Percentiles rank a stretch among this genome's conserved stretches.
These are phyloP conservation scores for Lynx canadensis DNA, from an alignment of 2,113 vertebrate genomes.

Conservation along the genomic window DNA sequence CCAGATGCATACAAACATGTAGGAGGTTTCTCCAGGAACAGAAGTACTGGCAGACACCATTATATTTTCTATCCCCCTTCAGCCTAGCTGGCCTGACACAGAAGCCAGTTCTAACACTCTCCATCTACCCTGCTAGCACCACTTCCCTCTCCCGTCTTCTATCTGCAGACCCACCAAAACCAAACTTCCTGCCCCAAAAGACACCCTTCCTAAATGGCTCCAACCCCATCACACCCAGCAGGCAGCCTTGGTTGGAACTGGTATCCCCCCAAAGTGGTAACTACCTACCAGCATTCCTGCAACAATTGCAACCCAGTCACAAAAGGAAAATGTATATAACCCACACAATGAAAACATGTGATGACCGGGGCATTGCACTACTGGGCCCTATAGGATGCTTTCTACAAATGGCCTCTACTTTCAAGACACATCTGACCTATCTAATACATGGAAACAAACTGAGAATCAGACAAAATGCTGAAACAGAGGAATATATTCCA, in stretches of 20 bases:
- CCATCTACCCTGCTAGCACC: background rate
- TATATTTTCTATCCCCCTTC: background rate
- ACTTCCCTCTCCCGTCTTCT: background rate
- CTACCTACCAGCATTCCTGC: background rate
- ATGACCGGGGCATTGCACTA: background rate
- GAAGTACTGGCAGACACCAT: background rate
- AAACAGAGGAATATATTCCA: background rate
- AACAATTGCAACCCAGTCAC: background rate
- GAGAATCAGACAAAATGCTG: background rate
- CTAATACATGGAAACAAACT: background rate
- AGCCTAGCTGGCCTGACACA: background rate
- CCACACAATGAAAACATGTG: background rate
- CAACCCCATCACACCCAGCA: background rate
- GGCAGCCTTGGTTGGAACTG: background rate
- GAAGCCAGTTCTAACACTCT: background rate
- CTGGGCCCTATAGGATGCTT: background rate
- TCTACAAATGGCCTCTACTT: background rate
- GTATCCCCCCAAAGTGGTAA: background rate
- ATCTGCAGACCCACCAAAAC: background rate
- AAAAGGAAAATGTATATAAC: background rate
- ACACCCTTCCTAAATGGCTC: background rate
- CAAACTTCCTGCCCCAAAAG: background rate
- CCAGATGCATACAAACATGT: background rate
- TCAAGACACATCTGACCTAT: background rate
- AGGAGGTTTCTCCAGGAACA: background rate